Percentiles rank a stretch among this genome's conserved stretches.
Conservation (phyloP, 2,113 vertebrate genomes). For the Prunella himalayana region DNA sequence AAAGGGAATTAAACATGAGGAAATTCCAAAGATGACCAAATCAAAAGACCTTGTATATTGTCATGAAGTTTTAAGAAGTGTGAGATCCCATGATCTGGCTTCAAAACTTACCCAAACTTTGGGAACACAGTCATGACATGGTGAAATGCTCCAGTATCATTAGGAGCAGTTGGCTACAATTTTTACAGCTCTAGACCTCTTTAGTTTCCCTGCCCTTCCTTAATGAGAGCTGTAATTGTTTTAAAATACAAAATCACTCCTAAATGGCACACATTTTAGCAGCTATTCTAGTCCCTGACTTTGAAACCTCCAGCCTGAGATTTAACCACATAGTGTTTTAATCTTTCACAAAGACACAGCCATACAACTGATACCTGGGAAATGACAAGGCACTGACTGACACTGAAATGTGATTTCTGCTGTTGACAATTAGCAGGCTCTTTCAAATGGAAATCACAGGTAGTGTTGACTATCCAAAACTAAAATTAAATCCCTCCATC, state of each 20-base stretch:
- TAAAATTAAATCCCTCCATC: not conserved
- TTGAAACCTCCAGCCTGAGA: not conserved
- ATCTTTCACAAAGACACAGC: not conserved
- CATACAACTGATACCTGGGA: not conserved
- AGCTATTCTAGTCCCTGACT: not conserved
- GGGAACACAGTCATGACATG: not conserved
- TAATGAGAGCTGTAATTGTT: not conserved
- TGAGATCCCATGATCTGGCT: not conserved
- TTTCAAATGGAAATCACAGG: constrained; percentile 24
- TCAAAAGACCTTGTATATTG: not conserved
- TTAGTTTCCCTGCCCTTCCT: not conserved
- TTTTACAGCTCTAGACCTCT: not conserved
- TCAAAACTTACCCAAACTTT: not conserved
- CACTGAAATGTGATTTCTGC: constrained; percentile 38
- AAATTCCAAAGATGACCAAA: not conserved
- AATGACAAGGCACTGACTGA: constrained; percentile 38
- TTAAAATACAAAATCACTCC: not conserved
- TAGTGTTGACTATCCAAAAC: not conserved
- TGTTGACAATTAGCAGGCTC: constrained; percentile 52
- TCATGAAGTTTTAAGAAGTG: not conserved
- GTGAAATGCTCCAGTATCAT: not conserved
- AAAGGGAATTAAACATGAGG: not conserved
- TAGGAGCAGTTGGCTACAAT: not conserved
- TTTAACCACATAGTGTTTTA: not conserved
- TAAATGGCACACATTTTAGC: not conserved